phyloP scores from a whole-genome alignment of 2,888 invertebrate species.

The Schizaphis graminum region DNA sequence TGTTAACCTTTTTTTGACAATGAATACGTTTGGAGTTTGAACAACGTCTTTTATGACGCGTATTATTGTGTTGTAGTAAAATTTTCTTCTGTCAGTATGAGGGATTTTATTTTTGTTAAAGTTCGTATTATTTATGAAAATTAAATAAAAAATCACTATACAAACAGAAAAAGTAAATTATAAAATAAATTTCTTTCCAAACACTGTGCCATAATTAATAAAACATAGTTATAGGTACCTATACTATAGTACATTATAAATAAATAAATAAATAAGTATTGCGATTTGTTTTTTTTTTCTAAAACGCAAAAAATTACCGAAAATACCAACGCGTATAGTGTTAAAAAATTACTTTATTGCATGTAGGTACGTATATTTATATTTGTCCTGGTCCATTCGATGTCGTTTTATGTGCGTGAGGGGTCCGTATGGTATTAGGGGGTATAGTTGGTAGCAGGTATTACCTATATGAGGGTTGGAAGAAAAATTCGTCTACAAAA shows the following conservation, averaged over 20 bases:
- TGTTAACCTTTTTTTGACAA: not conserved
- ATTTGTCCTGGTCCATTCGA: not conserved
- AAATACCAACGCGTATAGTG: not conserved
- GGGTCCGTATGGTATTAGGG: not conserved
- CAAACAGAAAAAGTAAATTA: not conserved
- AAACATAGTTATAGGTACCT: not conserved
- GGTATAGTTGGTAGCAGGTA: not conserved
- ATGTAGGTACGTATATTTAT: not conserved
- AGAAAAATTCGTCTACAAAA: slow-evolving; percentile 14
- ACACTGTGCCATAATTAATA: not conserved
- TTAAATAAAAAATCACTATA: not conserved
- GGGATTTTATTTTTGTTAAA: not conserved
- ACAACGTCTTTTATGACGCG: not conserved
- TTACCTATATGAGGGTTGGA: not conserved
- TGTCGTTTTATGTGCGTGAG: not conserved
- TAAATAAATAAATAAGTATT: too few species aligned
- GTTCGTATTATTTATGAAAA: not conserved
- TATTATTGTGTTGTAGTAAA: not conserved
- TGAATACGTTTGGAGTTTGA: not conserved
- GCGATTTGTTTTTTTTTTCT: not conserved
- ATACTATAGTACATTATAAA: not conserved
- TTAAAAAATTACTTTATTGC: not conserved
- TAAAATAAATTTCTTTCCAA: not conserved
- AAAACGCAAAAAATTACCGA: not conserved
- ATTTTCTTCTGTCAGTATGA: not conserved